Percentiles rank a stretch among this genome's conserved stretches.
These are phyloP conservation scores for Dendrocopos noguchii DNA, from an alignment of 2,113 vertebrate genomes.

Conservation along the genomic window DNA sequence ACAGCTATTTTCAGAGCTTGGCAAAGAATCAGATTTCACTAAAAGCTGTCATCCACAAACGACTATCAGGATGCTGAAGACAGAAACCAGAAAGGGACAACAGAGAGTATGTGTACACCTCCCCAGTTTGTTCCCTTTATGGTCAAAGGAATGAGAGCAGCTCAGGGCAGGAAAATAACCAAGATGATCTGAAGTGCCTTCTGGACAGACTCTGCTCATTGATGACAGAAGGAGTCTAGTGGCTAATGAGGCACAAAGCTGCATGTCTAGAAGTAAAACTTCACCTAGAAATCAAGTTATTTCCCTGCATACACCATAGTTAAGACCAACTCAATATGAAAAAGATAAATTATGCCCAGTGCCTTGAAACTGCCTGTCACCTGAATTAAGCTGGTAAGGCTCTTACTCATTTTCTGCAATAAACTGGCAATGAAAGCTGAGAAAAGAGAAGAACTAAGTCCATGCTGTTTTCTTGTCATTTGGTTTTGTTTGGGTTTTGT, in stretches of 20 bases:
- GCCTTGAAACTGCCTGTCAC: neutral
- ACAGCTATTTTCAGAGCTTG: neutral
- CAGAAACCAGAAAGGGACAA: neutral
- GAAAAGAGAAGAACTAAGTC: neutral
- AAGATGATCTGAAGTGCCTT: neutral
- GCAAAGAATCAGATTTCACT: neutral
- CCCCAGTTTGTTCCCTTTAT: neutral
- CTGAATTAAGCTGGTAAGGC: neutral
- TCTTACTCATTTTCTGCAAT: neutral
- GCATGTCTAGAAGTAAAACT: neutral
- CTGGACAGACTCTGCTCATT: neutral
- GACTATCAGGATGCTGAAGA: neutral
- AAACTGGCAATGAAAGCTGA: neutral
- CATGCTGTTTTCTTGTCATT: neutral
- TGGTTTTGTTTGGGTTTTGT: fast-evolving
- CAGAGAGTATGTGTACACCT: fast-evolving
- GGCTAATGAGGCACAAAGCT: fast-evolving
- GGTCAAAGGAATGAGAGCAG: neutral
- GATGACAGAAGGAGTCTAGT: neutral
- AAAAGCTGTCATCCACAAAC: neutral
- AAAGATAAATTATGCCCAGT: neutral
- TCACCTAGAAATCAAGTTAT: neutral
- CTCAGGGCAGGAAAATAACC: neutral
- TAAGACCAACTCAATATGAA: neutral
- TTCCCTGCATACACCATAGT: too few species aligned